Percentiles rank a stretch among this genome's conserved stretches.
phyloP scores from a whole-genome alignment of 2,113 vertebrate genomes.

The Callopanchax toddi region DNA sequence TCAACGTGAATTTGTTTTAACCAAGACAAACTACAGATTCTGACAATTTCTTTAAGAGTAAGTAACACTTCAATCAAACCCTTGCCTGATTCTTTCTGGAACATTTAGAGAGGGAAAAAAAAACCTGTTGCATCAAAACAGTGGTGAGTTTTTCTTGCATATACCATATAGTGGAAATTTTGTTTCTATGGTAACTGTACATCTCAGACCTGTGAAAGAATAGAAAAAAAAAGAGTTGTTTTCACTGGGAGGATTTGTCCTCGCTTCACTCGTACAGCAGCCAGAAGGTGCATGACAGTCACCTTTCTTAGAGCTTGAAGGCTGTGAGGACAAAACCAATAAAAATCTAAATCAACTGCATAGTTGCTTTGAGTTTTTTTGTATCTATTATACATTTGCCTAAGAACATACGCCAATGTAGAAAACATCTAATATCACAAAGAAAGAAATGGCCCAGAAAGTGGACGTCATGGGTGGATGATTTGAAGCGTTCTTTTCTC shows the following conservation, averaged over 20 bases:
- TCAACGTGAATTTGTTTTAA: constrained; percentile 64
- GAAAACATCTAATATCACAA: constrained; percentile 69
- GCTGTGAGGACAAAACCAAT: constrained; percentile 77
- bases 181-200: constrained; percentile 82
- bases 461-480: constrained; percentile 74
- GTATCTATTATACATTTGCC: constrained; percentile 70
- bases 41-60: constrained; percentile 74
- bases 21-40: constrained; percentile 66
- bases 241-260: constrained; percentile 75
- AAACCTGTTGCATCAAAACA: constrained; percentile 77
- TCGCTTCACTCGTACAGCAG: constrained; percentile 79
- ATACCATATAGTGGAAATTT: constrained; percentile 79
- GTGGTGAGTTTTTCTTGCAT: constrained; percentile 76
- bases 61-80: constrained; percentile 83
- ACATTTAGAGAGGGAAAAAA: constrained; percentile 67
- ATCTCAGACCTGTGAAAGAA: constrained; percentile 81
- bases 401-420: constrained; percentile 73
- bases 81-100: constrained; percentile 80
- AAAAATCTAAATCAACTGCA: constrained; percentile 83
- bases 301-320: constrained; percentile 78
- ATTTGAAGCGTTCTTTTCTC: constrained; percentile 80
- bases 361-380: constrained; percentile 78
- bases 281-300: constrained; percentile 75
- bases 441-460: constrained; percentile 79
- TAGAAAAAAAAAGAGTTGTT: constrained; percentile 77